Evolutionary conservation across 2,113 vertebrate genomes (phyloP).

Genomic region (Ptilorrhoa leucosticta): DNA sequence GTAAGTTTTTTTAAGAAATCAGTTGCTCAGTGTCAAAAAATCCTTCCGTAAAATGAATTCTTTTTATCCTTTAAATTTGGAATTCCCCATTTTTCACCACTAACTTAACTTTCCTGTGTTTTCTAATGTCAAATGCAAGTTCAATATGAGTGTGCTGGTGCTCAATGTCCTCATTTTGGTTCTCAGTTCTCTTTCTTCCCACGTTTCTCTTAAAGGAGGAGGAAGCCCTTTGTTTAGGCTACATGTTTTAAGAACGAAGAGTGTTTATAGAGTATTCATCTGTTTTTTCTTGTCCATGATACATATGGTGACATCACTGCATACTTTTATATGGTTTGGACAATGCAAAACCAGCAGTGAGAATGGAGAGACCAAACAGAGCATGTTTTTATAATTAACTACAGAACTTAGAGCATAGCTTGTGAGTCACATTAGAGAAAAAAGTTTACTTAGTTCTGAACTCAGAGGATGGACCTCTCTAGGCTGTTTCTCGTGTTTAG

Average conservation of each 20-base stretch:
- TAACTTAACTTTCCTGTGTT: neutral
- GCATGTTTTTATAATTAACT: conserved; percentile 67
- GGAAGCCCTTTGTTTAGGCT: conserved; percentile 77
- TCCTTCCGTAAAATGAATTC: neutral
- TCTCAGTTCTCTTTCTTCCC: conserved; percentile 54
- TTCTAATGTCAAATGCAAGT: conserved; percentile 52
- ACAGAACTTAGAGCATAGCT: neutral
- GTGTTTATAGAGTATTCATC: conserved; percentile 72
- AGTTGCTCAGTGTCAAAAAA: neutral
- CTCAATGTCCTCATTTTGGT: conserved; percentile 20
- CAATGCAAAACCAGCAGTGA: conserved; percentile 37
- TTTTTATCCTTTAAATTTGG: neutral
- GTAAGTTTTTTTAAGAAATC: neutral
- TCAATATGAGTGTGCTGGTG: neutral
- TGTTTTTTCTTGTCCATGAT: conserved; percentile 65
- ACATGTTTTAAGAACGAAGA: conserved; percentile 51
- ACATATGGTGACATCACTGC: conserved; percentile 66
- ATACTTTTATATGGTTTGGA: conserved; percentile 59
- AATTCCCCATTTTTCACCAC: neutral
- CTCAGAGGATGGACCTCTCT: neutral
- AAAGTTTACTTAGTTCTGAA: neutral
- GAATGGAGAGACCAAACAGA: conserved; percentile 48
- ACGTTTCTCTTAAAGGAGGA: conserved; percentile 45
- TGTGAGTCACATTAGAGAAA: neutral
- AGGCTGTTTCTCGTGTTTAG: neutral